A percentile compares a stretch with the other conserved stretches of the same genome.
Conservation (phyloP, 1,140 invertebrate species). For the Zaprionus ornatus region DNA sequence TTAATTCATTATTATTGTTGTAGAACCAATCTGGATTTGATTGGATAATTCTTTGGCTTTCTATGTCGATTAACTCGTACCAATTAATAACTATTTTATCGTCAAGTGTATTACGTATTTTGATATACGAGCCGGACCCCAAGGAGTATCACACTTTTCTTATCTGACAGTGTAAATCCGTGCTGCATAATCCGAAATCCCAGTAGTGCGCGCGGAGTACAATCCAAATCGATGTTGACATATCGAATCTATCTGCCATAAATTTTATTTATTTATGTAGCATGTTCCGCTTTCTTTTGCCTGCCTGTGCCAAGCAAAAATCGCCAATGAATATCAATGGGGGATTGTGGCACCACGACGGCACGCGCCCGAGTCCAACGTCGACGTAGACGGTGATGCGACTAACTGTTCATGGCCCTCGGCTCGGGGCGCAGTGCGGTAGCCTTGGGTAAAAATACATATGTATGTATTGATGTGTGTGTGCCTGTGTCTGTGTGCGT, state of each 20-base stretch:
- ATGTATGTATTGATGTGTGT: not conserved
- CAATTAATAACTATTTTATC: not conserved
- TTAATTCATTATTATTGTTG: not conserved
- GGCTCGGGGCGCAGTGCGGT: slow-evolving; percentile 11
- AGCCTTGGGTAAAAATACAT: slow-evolving; percentile 14
- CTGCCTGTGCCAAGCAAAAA: slow-evolving; percentile 53
- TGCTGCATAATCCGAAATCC: slow-evolving; percentile 47
- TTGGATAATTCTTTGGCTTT: not conserved
- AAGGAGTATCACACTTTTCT: not conserved
- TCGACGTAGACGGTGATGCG: slow-evolving; percentile 37
- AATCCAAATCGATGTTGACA: slow-evolving; percentile 46
- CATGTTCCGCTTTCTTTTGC: slow-evolving; percentile 42
- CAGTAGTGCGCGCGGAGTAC: slow-evolving; percentile 4
- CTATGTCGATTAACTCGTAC: not conserved
- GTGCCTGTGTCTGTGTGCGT: not conserved
- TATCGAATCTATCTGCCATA: slow-evolving; percentile 64
- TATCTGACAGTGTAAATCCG: slow-evolving; percentile 4
- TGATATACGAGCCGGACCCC: not conserved
- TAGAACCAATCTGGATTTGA: not conserved
- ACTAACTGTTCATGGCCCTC: slow-evolving; percentile 44
- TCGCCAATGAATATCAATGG: slow-evolving; percentile 79
- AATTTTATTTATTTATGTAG: slow-evolving; percentile 80
- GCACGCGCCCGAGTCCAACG: slow-evolving; percentile 58
- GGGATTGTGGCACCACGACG: slow-evolving; percentile 55
- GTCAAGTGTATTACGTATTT: not conserved